A percentile compares a stretch with the other conserved stretches of the same genome.
Evolutionary conservation across 2,797 vertebrate genomes (phyloP).

Genomic region (Galaxias olidus): DNA sequence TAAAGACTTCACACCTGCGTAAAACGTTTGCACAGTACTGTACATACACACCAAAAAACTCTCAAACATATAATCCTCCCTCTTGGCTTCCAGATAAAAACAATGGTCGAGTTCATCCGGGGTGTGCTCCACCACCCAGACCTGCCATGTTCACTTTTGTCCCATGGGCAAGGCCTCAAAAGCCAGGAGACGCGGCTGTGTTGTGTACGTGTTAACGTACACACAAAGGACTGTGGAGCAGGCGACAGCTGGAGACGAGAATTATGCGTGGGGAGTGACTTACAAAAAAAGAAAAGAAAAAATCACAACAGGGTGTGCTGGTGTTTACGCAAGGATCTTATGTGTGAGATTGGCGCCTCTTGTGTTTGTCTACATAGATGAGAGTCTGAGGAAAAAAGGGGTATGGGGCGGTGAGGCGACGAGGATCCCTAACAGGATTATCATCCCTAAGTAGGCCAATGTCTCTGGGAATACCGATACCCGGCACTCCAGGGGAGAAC

Average conservation of each 20-base stretch:
- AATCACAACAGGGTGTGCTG: neutral
- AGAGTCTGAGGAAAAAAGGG: too few species aligned
- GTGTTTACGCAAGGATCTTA: conserved; percentile 6
- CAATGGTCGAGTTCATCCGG: conserved; percentile 18
- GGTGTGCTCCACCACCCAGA: neutral
- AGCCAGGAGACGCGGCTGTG: conserved; percentile 8
- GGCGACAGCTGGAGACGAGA: neutral
- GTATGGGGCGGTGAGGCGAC: conserved; percentile 27
- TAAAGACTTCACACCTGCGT: too few species aligned
- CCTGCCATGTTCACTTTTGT: conserved; percentile 13
- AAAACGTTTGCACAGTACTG: too few species aligned
- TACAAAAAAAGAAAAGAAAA: too few species aligned
- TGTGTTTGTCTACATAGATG: too few species aligned
- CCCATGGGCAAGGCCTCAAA: conserved; percentile 39
- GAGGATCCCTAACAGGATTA: conserved; percentile 48
- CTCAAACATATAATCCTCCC: neutral
- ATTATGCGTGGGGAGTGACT: too few species aligned
- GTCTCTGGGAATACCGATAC: conserved; percentile 50
- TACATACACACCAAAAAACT: too few species aligned
- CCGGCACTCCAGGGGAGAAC: conserved; percentile 47
- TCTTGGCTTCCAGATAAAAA: conserved; percentile 19
- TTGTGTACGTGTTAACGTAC: conserved; percentile 16
- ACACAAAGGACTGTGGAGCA: conserved; percentile 12
- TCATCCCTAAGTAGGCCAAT: conserved; percentile 65
- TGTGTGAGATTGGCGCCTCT: neutral